Percentiles rank a stretch among this genome's conserved stretches.
phyloP scores from a whole-genome alignment of 2,888 invertebrate genomes.

The Meandrusa payeni region DNA sequence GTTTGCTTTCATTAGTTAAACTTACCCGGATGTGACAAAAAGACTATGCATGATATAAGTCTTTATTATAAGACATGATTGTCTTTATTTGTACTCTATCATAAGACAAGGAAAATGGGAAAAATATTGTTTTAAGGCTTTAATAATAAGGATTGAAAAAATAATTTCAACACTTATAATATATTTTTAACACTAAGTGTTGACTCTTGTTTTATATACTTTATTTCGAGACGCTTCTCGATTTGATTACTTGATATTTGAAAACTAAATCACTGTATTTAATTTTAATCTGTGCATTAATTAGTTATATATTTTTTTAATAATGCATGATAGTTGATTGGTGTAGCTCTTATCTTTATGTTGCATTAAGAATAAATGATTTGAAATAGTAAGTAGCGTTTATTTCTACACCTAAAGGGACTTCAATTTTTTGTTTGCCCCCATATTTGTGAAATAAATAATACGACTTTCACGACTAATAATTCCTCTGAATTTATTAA shows the following conservation, averaged over 20 bases:
- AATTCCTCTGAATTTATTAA: no score
- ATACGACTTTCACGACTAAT: no score
- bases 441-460: no score
- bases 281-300: constrained; percentile 31
- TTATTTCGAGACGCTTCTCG: constrained; percentile 28
- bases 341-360: constrained; percentile 35
- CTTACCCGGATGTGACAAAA: constrained; percentile 18
- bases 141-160: constrained; percentile 3
- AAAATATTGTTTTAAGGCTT: constrained; percentile 17
- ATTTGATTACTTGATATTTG: constrained; percentile 24
- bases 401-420: no score
- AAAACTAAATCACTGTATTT: constrained; percentile 29
- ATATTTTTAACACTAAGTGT: constrained; percentile 29
- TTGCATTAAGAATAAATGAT: constrained; percentile 34
- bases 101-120: constrained; percentile 7
- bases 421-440: no score
- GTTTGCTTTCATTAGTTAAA: constrained; percentile 16
- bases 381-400: constrained; percentile 28
- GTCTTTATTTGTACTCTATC: no score
- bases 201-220: constrained; percentile 30
- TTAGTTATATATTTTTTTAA: constrained; percentile 33
- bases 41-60: no score
- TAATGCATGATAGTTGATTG: constrained; percentile 38
- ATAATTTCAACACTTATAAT: constrained; percentile 18
- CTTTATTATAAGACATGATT: no score